phyloP scores from a whole-genome alignment of 2,113 vertebrate species.

The Xiphorhynchus elegans region DNA sequence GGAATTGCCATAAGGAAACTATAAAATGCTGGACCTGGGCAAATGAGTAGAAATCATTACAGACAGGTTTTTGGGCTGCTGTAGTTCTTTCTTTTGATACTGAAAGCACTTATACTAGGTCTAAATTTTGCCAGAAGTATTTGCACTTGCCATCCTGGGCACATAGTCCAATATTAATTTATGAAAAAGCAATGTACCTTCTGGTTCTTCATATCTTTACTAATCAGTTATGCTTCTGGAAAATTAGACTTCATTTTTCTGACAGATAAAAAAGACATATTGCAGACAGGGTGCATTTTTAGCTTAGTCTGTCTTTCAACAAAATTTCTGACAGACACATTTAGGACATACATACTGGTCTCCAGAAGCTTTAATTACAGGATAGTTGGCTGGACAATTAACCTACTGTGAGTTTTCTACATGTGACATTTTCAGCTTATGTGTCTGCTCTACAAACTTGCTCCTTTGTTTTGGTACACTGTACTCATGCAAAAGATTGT shows the following conservation, averaged over 20 bases:
- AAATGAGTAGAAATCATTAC: background rate
- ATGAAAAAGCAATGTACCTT: background rate
- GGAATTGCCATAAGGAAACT: background rate
- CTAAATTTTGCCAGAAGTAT: background rate
- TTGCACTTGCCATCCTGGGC: background rate
- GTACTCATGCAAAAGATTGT: background rate
- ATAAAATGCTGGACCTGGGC: background rate
- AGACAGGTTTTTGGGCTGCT: background rate
- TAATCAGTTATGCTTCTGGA: background rate
- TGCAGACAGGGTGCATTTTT: background rate
- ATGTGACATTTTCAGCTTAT: background rate
- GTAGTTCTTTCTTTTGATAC: background rate
- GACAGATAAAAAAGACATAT: background rate
- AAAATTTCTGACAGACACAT: background rate
- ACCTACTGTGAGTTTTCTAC: background rate
- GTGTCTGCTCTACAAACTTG: background rate
- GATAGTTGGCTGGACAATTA: background rate
- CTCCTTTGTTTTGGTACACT: background rate
- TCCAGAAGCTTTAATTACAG: background rate
- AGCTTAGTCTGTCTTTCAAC: background rate
- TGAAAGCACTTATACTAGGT: background rate
- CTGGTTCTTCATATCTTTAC: background rate
- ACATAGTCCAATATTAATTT: background rate
- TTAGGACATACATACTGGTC: background rate
- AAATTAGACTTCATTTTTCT: background rate